Evolutionary conservation across 2,113 vertebrate genomes (phyloP), one percentile per base, ranked within the genome.

Genomic region (Neodontobutis hainanensis): DNA sequence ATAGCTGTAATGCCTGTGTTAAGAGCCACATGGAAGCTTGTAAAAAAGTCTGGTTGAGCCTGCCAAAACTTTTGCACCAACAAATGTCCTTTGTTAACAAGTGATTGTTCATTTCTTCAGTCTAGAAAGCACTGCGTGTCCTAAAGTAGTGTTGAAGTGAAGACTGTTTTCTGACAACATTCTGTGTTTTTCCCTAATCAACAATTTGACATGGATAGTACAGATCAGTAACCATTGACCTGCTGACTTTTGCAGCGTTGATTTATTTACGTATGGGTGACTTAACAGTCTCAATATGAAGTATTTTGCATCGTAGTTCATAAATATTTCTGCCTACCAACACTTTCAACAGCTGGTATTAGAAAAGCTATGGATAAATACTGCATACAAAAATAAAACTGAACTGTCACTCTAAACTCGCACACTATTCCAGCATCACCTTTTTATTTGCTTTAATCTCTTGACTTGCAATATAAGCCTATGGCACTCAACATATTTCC

Each of bases 401-500:
- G 27, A 51, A 51, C 32, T 11, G 34, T 34, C 16, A 15, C 16
- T 1, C 16, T 55, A 58, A 64, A 67, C 72, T 62, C 27, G 49
- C 72, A 63, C 68, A 46, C 59, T 68, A 78, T 83, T 75, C 81
- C 70, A 74, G 11, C 51, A 40, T 65, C 56, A 36, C 52, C 35
- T 70, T 34, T 75, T 65, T 64, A 61, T 81, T 71, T 82, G 61
- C 43, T 32, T 61, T 40, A 70, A 59, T 75, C 65, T 77, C 67
- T 80, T 73, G 73, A 83, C 70, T 84, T 65, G 1, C 73, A 80
- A 73, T 82, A 78, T 69, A 88, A 90, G 77, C 58, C 81, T 78
- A 76, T 67, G 70, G 64, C 73, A 81, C 84, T 91, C 88, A 83
- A 87, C 89, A 90, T 67, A 80, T 84, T 86, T 77, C 56, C 74